These are phyloP conservation scores for Nephrotoma guestfalica DNA, from an alignment of 2,888 invertebrate species.

Conservation along the genomic window DNA sequence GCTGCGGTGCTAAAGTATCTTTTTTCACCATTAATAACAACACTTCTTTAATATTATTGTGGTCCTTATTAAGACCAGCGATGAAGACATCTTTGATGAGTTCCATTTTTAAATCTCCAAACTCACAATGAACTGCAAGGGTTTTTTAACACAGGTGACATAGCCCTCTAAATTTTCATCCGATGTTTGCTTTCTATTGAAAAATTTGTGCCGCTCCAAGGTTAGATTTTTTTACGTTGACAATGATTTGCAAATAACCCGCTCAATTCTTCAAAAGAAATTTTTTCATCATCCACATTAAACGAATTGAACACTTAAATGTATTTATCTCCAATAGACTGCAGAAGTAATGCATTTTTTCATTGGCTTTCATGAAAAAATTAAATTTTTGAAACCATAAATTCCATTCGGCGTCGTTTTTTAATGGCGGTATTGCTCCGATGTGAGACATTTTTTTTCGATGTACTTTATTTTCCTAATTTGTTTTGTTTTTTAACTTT, in stretches of 20 bases:
- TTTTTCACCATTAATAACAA: too few relatives aligned
- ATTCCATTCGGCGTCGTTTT: not conserved
- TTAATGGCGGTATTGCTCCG: too few relatives aligned
- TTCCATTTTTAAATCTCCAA: too few relatives aligned
- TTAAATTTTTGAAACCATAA: not conserved
- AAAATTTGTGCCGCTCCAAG: not conserved
- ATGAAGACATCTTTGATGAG: too few relatives aligned
- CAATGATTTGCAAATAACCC: not conserved
- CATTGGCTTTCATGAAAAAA: not conserved
- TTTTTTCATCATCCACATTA: not conserved
- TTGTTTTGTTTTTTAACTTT: too few relatives aligned
- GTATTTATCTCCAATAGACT: not conserved
- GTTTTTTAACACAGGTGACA: too few relatives aligned
- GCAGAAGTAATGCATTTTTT: not conserved
- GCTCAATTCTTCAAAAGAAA: not conserved
- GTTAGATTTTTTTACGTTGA: not conserved
- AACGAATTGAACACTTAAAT: not conserved
- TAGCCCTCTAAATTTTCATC: not conserved
- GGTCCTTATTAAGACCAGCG: too few relatives aligned
- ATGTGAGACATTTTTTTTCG: too few relatives aligned
- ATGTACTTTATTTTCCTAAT: too few relatives aligned
- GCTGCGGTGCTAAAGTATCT: too few relatives aligned
- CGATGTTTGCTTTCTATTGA: not conserved
- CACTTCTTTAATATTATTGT: too few relatives aligned
- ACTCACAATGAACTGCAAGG: too few relatives aligned